phyloP scores from a whole-genome alignment of 2,888 invertebrate species.

The Antitype chi region DNA sequence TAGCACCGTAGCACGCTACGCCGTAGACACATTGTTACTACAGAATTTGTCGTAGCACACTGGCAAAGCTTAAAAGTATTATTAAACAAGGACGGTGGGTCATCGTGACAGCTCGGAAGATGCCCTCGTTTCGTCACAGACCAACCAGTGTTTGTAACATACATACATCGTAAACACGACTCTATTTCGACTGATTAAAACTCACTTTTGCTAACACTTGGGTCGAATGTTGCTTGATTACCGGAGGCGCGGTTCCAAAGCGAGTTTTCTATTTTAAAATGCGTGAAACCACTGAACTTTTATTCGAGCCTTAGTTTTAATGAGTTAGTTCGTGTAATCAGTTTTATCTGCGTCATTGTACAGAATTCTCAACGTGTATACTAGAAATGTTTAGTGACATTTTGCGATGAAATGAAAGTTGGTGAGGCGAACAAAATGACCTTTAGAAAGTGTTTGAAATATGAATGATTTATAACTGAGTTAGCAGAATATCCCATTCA shows the following conservation, averaged over 20 bases:
- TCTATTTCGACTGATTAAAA: constrained; percentile 38
- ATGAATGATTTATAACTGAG: constrained; percentile 1
- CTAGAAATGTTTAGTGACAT: constrained; percentile 34
- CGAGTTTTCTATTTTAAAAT: constrained; percentile 68
- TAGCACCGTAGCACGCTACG: constrained; percentile 68
- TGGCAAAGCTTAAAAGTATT: constrained; percentile 74
- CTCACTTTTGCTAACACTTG: constrained; percentile 49
- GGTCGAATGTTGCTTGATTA: constrained; percentile 61
- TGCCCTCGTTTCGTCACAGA: constrained; percentile 77
- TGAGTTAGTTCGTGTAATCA: constrained; percentile 52
- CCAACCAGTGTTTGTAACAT: constrained; percentile 65
- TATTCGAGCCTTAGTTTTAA: constrained; percentile 59
- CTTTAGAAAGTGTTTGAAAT: constrained; percentile 12
- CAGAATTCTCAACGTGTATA: constrained; percentile 1
- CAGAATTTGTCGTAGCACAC: constrained; percentile 69
- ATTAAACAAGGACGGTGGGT: constrained; percentile 76
- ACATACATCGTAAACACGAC: constrained; percentile 33
- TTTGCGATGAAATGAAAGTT: constrained; percentile 26
- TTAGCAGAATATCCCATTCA: not conserved
- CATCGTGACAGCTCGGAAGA: constrained; percentile 78
- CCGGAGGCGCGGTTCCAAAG: constrained; percentile 23
- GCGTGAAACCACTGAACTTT: constrained; percentile 70
- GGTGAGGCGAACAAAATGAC: not conserved
- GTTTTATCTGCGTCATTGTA: constrained; percentile 26
- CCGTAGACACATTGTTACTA: constrained; percentile 70